These are phyloP conservation scores for Coleophora flavipennella DNA, from an alignment of 2,888 invertebrate genomes.

Conservation along the genomic window DNA sequence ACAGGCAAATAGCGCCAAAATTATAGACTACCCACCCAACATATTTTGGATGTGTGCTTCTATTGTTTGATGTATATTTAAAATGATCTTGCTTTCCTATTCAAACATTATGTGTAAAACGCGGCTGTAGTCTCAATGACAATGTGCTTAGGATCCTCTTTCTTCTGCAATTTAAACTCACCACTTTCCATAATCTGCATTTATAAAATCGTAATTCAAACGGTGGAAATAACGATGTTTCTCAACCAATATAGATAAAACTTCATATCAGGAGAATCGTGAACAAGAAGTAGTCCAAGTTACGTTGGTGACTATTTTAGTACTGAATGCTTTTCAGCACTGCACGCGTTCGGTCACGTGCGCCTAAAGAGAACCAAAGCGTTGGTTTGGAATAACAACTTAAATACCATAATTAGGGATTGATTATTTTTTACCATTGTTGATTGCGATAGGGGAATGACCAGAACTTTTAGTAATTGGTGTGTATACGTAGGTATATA, in stretches of 20 bases:
- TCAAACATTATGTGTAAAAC: too few species aligned
- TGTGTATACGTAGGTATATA: too few species aligned
- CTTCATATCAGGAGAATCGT: not conserved
- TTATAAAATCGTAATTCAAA: constrained; percentile 47
- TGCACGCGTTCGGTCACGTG: constrained; percentile 61
- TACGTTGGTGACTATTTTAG: constrained; percentile 26
- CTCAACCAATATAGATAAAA: constrained; percentile 21
- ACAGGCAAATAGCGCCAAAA: constrained; percentile 27
- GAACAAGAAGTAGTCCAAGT: constrained; percentile 12
- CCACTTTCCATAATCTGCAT: not conserved
- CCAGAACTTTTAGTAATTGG: constrained; percentile 6
- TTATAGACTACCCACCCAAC: constrained; percentile 24
- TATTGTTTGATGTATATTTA: too few species aligned
- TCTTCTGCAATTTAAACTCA: too few species aligned
- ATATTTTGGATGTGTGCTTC: constrained; percentile 20
- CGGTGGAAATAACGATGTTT: constrained; percentile 48
- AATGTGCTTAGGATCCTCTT: too few species aligned
- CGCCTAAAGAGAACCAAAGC: constrained; percentile 54
- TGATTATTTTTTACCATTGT: constrained; percentile 52
- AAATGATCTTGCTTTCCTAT: too few species aligned
- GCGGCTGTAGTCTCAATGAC: too few species aligned
- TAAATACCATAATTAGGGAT: constrained; percentile 63
- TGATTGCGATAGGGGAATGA: constrained; percentile 45
- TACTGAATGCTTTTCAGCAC: constrained; percentile 39
- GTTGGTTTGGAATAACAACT: constrained; percentile 59